phyloP scores from a whole-genome alignment of 2,888 invertebrate species.

The Agrotis ipsilon region DNA sequence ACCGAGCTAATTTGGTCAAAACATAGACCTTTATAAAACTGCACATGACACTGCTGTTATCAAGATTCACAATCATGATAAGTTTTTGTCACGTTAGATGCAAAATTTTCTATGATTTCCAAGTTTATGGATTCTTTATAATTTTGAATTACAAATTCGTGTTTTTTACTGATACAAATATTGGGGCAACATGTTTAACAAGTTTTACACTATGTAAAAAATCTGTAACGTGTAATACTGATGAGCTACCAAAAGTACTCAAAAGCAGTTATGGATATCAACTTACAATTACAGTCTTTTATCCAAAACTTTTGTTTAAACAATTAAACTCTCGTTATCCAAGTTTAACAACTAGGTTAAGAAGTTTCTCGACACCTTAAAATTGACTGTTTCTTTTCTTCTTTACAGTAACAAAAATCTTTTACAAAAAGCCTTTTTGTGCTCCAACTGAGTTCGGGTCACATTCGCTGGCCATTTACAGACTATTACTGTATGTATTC shows the following conservation, averaged over 20 bases:
- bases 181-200: too few species aligned
- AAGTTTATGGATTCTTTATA: too few species aligned
- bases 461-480: conserved; percentile 90
- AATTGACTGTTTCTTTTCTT: conserved; percentile 53
- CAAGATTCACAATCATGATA: neutral
- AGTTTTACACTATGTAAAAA: too few species aligned
- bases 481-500: conserved; percentile 90
- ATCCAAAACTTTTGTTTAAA: neutral
- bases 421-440: conserved; percentile 91
- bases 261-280: neutral
- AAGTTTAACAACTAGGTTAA: conserved; percentile 3
- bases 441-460: conserved; percentile 90
- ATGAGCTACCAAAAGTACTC: neutral
- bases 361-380: neutral
- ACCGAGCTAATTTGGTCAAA: neutral
- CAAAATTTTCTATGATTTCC: neutral
- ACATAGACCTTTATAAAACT: neutral
- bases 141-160: too few species aligned
- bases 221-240: neutral
- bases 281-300: conserved; percentile 1
- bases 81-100: neutral
- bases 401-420: conserved; percentile 83
- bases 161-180: too few species aligned
- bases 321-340: conserved; percentile 6
- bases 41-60: too few species aligned